Conservation (phyloP, 1,140 invertebrate genomes). For the Zaprionus lachaisei region DNA sequence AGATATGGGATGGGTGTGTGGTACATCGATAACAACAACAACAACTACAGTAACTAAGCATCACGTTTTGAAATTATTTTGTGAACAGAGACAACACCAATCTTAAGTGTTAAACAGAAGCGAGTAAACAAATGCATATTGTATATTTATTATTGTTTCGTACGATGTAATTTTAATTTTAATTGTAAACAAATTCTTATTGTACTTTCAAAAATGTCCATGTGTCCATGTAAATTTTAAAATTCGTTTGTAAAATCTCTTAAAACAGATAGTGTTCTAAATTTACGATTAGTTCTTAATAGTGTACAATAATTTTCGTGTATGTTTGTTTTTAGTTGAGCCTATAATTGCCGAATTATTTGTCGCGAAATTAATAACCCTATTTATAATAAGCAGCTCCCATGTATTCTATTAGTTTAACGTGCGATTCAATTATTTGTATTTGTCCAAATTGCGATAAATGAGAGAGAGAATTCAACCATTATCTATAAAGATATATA, state of each 20-base stretch:
- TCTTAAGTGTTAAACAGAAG: slow-evolving; percentile 38
- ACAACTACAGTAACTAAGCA: slow-evolving; percentile 52
- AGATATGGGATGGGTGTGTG: neutral
- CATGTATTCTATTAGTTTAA: slow-evolving; percentile 58
- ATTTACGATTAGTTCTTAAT: slow-evolving; percentile 39
- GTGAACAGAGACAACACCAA: slow-evolving; percentile 53
- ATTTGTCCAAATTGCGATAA: slow-evolving; percentile 18
- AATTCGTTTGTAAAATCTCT: slow-evolving; percentile 18
- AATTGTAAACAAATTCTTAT: slow-evolving; percentile 10
- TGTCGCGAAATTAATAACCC: slow-evolving; percentile 33
- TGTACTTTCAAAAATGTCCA: slow-evolving; percentile 38
- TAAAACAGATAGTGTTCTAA: slow-evolving; percentile 45
- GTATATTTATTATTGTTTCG: slow-evolving; percentile 42
- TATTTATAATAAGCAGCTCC: slow-evolving; percentile 57
- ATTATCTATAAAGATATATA: slow-evolving; percentile 3
- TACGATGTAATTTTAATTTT: neutral
- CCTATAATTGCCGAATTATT: slow-evolving; percentile 43
- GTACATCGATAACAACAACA: slow-evolving; percentile 3
- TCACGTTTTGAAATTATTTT: slow-evolving; percentile 68
- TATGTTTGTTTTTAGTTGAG: slow-evolving; percentile 28
- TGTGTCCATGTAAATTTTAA: slow-evolving; percentile 48
- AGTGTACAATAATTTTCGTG: slow-evolving; percentile 29
- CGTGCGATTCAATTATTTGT: slow-evolving; percentile 45
- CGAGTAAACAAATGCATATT: slow-evolving; percentile 17
- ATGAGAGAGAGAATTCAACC: neutral